Percentiles rank a stretch among this genome's conserved stretches.
phyloP scores from a whole-genome alignment of 2,797 vertebrate species.

The Galagoides demidoff region DNA sequence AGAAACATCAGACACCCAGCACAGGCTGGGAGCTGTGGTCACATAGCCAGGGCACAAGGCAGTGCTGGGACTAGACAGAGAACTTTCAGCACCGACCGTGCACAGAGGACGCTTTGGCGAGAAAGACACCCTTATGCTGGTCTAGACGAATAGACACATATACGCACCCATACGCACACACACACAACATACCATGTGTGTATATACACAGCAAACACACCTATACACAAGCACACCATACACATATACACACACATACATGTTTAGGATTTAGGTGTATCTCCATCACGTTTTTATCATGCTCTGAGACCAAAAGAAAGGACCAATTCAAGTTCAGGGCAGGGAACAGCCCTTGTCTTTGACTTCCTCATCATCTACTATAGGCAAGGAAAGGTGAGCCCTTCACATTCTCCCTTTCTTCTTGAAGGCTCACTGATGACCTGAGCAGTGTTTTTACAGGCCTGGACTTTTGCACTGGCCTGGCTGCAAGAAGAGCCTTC shows the following conservation, averaged over 20 bases:
- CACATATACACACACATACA: too few species aligned
- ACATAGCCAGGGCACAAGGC: neutral
- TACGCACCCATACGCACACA: neutral
- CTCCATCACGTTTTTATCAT: neutral
- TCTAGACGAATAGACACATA: neutral
- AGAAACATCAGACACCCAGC: neutral
- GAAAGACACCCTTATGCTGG: neutral
- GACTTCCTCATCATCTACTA: neutral
- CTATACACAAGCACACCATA: neutral
- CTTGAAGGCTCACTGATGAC: neutral
- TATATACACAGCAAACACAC: neutral
- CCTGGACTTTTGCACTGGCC: neutral
- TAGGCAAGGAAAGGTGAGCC: neutral
- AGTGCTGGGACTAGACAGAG: neutral
- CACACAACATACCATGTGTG: fast-evolving
- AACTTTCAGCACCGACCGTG: neutral
- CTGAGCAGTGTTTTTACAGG: neutral
- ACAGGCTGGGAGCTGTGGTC: neutral
- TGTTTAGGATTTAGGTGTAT: neutral
- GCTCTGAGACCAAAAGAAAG: neutral
- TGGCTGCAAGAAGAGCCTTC: neutral
- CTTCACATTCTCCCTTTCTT: neutral
- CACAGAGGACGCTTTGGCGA: neutral
- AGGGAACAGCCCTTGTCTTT: neutral
- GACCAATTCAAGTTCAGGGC: neutral